phyloP scores from a whole-genome alignment of 2,888 invertebrate species.

The Agrochola circellaris region DNA sequence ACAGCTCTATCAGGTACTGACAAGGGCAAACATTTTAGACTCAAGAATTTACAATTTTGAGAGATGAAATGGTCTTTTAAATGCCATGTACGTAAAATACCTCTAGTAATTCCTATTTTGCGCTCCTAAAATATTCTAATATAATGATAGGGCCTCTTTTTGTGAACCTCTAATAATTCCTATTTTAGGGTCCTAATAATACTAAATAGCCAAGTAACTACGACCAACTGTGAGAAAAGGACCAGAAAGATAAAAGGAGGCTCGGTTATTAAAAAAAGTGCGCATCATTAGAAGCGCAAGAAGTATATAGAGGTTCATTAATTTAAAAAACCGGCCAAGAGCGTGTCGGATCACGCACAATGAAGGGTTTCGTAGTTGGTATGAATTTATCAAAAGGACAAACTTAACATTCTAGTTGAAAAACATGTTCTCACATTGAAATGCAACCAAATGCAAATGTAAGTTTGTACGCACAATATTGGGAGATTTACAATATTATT shows the following conservation, averaged over 20 bases:
- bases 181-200: not conserved
- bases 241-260: not conserved
- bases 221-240: not conserved
- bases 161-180: not conserved
- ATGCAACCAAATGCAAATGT: no score
- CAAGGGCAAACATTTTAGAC: conserved; percentile 9
- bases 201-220: not conserved
- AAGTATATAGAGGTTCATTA: no score
- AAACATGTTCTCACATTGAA: no score
- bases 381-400: no score
- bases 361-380: no score
- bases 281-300: no score
- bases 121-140: not conserved
- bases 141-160: not conserved
- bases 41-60: not conserved
- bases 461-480: no score
- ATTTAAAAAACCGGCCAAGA: no score
- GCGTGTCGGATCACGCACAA: no score
- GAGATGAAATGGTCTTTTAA: not conserved
- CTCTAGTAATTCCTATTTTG: not conserved
- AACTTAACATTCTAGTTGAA: no score
- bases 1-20: conserved; percentile 17
- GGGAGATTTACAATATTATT: no score
- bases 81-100: not conserved
- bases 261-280: not conserved